Conservation (phyloP, 2,797 vertebrate species). For the Crenuchus spilurus region DNA sequence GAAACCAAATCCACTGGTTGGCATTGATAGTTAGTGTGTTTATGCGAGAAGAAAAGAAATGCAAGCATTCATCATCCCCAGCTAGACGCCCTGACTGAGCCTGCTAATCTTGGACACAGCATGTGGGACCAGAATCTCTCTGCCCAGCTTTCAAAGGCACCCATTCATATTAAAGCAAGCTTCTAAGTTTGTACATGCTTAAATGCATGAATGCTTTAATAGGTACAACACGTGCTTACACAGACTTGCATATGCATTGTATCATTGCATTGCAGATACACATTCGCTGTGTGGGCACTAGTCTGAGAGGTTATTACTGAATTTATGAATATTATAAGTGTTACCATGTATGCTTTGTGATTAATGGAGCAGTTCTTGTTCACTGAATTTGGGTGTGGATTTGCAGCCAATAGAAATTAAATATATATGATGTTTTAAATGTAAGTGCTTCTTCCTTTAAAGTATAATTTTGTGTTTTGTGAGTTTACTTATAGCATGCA, state of each 20-base stretch:
- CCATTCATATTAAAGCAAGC: background rate
- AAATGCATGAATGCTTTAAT: background rate
- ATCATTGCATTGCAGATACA: background rate
- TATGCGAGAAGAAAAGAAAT: background rate
- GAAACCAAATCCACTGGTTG: background rate
- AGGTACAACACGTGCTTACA: too few species aligned
- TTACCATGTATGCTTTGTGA: background rate
- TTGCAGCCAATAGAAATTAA: background rate
- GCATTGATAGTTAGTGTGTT: background rate
- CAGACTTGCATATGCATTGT: background rate
- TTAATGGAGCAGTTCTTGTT: background rate
- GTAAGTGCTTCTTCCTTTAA: conserved; percentile 2
- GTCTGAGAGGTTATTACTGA: background rate
- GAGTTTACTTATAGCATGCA: background rate
- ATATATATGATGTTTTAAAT: conserved; percentile 7
- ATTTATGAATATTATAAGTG: background rate
- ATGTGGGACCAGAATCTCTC: conserved; percentile 15
- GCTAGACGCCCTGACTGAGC: background rate
- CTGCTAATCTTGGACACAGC: background rate
- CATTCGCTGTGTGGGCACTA: background rate
- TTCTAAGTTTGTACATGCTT: background rate
- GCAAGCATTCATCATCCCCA: conserved; percentile 1
- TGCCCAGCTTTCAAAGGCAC: background rate
- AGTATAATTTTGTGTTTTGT: conserved; percentile 3
- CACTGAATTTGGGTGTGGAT: background rate